phyloP scores from a whole-genome alignment of 1,140 invertebrate genomes.

The Tachypleus tridentatus region DNA sequence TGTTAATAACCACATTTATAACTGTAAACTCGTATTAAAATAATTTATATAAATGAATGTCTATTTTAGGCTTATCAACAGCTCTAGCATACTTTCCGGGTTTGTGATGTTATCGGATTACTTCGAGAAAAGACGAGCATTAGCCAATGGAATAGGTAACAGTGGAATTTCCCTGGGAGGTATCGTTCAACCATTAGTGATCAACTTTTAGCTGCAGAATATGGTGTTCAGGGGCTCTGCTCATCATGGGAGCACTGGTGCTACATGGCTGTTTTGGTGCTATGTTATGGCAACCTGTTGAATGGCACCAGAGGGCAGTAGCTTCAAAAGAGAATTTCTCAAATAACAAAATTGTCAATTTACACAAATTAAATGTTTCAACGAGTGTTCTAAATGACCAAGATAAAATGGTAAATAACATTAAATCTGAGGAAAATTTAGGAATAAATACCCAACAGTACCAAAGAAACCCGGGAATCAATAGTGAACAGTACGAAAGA shows the following conservation, averaged over 20 bases:
- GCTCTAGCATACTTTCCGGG: constrained; percentile 63
- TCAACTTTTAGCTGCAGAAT: constrained; percentile 30
- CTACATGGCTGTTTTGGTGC: constrained; percentile 71
- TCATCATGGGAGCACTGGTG: constrained; percentile 64
- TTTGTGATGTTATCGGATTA: constrained; percentile 81
- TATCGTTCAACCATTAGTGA: constrained; percentile 64
- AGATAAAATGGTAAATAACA: neutral
- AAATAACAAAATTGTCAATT: neutral
- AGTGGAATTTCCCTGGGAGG: constrained; percentile 78
- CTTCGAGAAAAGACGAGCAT: constrained; percentile 60
- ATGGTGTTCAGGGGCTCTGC: constrained; percentile 32
- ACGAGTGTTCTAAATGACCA: constrained; percentile 3
- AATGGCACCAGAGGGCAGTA: constrained; percentile 28
- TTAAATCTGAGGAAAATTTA: no score
- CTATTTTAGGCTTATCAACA: constrained; percentile 52
- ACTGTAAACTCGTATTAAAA: no score
- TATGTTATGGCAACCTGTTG: constrained; percentile 60
- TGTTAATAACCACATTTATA: no score
- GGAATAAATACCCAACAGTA: no score
- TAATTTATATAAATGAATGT: no score
- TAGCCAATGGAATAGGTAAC: constrained; percentile 82
- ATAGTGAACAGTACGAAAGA: no score
- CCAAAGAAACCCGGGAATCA: no score
- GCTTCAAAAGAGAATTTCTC: neutral
- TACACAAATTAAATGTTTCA: constrained; percentile 3